phyloP scores from a whole-genome alignment of 1,140 invertebrate genomes.

The Mamestra configurata region DNA sequence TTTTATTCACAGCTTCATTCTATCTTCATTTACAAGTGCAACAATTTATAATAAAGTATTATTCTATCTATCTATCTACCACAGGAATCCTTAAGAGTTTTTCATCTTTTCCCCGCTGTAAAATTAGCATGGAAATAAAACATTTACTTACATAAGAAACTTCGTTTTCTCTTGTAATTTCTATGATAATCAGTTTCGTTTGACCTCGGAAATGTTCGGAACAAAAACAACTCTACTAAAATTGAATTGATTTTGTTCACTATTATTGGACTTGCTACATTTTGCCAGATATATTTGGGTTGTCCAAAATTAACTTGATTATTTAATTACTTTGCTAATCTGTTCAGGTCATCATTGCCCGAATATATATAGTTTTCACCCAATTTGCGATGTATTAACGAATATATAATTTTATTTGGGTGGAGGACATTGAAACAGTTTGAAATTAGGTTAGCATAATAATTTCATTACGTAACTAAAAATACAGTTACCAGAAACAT shows the following conservation, averaged over 20 bases:
- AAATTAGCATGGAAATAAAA: conserved; percentile 43
- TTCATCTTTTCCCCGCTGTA: conserved; percentile 14
- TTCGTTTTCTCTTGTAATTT: conserved; percentile 39
- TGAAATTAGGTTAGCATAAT: no score
- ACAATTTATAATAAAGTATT: no score
- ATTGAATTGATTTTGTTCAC: conserved; percentile 27
- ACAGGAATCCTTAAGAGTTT: conserved; percentile 14
- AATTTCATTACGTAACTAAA: no score
- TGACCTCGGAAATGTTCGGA: conserved; percentile 18
- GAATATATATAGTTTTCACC: background rate
- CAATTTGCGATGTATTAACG: background rate
- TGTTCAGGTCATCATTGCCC: background rate
- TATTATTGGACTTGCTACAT: conserved; percentile 16
- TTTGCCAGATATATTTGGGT: background rate
- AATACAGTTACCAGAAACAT: no score
- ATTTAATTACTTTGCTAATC: background rate
- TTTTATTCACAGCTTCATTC: no score
- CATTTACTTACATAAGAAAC: conserved; percentile 43
- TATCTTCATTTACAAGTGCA: no score
- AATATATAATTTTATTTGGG: background rate
- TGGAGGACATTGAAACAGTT: no score
- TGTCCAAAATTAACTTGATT: background rate
- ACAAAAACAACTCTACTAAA: conserved; percentile 32
- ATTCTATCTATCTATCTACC: no score
- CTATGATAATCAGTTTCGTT: conserved; percentile 34